phyloP scores from a whole-genome alignment of 2,113 vertebrate species.

The Pelecanoides urinatrix region DNA sequence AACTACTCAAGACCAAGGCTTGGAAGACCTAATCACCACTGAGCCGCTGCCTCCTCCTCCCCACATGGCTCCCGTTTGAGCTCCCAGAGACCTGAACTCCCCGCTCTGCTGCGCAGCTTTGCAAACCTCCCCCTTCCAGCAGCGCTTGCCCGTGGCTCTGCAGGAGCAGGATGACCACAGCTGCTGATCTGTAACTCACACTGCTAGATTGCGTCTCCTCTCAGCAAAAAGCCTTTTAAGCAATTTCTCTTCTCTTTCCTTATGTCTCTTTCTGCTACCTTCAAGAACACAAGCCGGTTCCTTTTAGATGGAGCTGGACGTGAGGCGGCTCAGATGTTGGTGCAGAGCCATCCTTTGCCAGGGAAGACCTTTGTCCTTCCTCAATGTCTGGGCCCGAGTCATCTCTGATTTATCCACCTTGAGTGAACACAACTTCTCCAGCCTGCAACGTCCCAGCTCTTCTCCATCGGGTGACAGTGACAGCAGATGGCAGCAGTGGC shows the following conservation, averaged over 20 bases:
- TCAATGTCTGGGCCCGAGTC: background rate
- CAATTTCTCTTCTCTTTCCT: background rate
- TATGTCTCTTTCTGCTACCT: background rate
- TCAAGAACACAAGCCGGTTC: background rate
- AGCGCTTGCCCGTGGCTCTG: rapidly evolving
- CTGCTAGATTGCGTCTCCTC: background rate
- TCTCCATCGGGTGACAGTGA: background rate
- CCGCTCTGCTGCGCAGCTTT: background rate
- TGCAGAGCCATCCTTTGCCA: background rate
- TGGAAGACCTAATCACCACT: background rate
- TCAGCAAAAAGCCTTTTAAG: background rate
- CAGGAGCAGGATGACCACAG: background rate
- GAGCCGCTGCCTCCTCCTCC: background rate
- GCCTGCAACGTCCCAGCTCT: background rate
- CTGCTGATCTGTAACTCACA: background rate
- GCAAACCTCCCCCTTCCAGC: background rate
- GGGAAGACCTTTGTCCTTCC: background rate
- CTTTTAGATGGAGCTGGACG: background rate
- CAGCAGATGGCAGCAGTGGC: constrained; percentile 93
- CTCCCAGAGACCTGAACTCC: background rate
- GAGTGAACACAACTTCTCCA: background rate
- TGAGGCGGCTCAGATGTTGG: rapidly evolving
- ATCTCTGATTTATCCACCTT: background rate
- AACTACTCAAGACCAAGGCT: background rate
- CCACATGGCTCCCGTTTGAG: rapidly evolving